phyloP scores from a whole-genome alignment of 2,113 vertebrate genomes.

The Parotia lawesii region DNA sequence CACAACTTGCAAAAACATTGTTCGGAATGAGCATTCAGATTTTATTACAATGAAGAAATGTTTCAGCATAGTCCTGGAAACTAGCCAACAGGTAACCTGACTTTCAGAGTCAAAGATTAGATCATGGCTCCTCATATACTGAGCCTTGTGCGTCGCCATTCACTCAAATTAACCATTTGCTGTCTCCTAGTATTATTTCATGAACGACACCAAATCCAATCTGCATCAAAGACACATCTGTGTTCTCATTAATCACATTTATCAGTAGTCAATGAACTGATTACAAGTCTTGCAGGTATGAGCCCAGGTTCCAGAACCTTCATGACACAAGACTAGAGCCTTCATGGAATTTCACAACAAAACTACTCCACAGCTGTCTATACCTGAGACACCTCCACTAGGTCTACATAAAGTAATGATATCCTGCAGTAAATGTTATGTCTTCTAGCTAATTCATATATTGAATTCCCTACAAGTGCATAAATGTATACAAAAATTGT shows the following conservation, averaged over 20 bases:
- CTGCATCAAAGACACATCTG: neutral
- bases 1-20: neutral
- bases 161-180: neutral
- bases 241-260: neutral
- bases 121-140: neutral
- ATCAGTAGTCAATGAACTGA: neutral
- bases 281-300: neutral
- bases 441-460: neutral
- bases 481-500: neutral
- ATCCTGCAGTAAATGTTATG: neutral
- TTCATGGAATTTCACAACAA: neutral
- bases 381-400: neutral
- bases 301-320: neutral
- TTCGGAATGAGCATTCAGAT: neutral
- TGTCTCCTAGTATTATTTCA: neutral
- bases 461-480: neutral
- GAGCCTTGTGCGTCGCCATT: neutral
- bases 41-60: neutral
- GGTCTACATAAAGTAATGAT: neutral
- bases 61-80: neutral
- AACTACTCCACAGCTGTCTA: neutral
- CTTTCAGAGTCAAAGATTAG: neutral
- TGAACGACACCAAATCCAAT: neutral
- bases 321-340: neutral
- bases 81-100: neutral